Conservation (phyloP, 2,113 vertebrate genomes). For the Rynchops niger region DNA sequence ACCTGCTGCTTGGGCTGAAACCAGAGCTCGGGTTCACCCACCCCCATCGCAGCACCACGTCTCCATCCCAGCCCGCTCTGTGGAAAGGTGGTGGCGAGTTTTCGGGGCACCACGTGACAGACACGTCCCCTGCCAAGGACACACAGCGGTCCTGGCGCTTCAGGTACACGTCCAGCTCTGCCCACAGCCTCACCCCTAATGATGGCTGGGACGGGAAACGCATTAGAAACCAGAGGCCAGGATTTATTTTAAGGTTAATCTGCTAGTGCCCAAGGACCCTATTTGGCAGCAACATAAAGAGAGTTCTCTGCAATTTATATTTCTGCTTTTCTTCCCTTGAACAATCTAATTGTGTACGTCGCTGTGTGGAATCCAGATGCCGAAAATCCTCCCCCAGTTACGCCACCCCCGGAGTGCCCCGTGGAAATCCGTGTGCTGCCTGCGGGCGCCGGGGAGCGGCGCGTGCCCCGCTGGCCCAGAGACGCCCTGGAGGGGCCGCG, state of each 20-base stretch:
- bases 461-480: not conserved
- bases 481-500: not conserved
- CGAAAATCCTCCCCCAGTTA: not conserved
- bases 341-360: not conserved
- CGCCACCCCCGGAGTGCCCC: not conserved
- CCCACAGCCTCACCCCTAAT: not conserved
- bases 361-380: not conserved
- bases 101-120: not conserved
- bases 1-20: not conserved
- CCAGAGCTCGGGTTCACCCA: not conserved
- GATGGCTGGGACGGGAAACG: not conserved
- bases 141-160: rapidly evolving
- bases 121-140: not conserved
- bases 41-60: not conserved
- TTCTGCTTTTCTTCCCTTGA: constrained; percentile 31
- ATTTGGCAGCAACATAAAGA: constrained; percentile 14
- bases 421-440: not conserved
- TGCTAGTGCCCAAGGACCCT: constrained; percentile 1
- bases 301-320: not conserved
- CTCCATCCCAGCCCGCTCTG: not conserved
- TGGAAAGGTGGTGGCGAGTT: not conserved
- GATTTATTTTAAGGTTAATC: not conserved
- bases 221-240: not conserved
- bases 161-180: not conserved
- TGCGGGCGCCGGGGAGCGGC: not conserved